A percentile compares a stretch with the other conserved stretches of the same genome.
Evolutionary conservation across 2,888 invertebrate genomes (phyloP).

Genomic region (Megamerina dolium): DNA sequence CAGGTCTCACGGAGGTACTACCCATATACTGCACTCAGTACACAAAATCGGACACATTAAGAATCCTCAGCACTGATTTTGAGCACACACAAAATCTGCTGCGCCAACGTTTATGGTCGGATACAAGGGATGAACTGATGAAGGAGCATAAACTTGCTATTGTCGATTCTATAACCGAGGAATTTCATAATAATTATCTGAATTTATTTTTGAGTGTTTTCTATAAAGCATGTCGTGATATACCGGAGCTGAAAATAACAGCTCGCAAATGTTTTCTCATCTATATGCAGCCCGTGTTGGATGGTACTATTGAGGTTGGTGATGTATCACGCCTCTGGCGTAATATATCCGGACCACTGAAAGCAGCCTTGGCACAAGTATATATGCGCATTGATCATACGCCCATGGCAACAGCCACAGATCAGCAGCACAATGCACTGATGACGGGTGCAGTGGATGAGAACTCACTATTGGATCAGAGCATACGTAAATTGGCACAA

Average conservation of each 20-base stretch:
- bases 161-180: constrained; percentile 39
- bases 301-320: constrained; percentile 56
- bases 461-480: constrained; percentile 25
- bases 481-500: constrained; percentile 56
- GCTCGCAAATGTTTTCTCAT: constrained; percentile 68
- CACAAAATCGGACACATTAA: constrained; percentile 60
- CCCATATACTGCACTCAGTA: constrained; percentile 76
- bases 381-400: constrained; percentile 60
- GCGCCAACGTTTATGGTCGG: constrained; percentile 2
- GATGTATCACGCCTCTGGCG: constrained; percentile 73
- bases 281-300: constrained; percentile 73
- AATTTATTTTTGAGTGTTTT: constrained; percentile 79
- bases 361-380: constrained; percentile 67
- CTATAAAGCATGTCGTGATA: constrained; percentile 75
- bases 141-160: constrained; percentile 23
- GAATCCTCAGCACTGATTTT: constrained; percentile 51
- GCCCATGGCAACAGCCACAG: too few species aligned
- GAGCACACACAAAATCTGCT: constrained; percentile 21
- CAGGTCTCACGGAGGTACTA: constrained; percentile 65
- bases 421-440: too few species aligned
- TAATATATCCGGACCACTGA: constrained; percentile 69
- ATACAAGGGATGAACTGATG: constrained; percentile 24
- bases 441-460: background rate
- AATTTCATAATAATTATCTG: constrained; percentile 71
- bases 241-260: constrained; percentile 76